Evolutionary conservation across 2,797 vertebrate species (phyloP), one percentile per base, ranked within the genome.

Genomic region (Morus bassanus): DNA sequence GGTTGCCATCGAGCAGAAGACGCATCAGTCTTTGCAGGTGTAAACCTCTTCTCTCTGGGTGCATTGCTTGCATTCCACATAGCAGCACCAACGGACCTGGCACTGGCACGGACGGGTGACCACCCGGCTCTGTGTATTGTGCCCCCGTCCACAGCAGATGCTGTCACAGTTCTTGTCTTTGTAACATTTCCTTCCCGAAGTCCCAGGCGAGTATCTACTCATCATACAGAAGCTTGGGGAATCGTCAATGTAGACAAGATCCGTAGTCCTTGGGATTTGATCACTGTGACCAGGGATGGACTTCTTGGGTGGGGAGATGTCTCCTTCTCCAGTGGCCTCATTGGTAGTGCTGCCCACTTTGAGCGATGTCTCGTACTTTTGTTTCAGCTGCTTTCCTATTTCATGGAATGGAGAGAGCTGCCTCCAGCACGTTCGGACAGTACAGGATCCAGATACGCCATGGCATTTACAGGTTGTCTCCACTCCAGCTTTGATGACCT

Each of bases 1-100:
- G 76, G 79, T 8, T 50, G 83, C 95, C 54, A 50, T 11, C 50
- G 6, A 13, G 74, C 83, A n/a, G 73, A 27, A 33, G 73, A 63
- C 0, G 1, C 0, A 2, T 98, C 97, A 98, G 94, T 98, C 99
- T 93, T 99, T 99, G 98, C 99, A 99, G 93, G 99, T 99, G 74
- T 99, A 99, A 85, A 99, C 99, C 97, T 99, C 99, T 94, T 99
- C 99, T 46, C 99, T 98, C 98, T 99, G 99, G 5, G 99, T 99
- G 97, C 99, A 99, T 90, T 99, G 99, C 97, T 99, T 99, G 98
- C 99, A 99, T 97, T 99, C 99, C 67, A 99, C 99, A 0, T 99
- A 99, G 98, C 99, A 99, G 98, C 99, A 99, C 99, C 99, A 99
- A 94, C 99, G 99, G 91, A 99, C 99, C 97, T 99, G 99, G 97